Percentiles rank a stretch among this genome's conserved stretches.
Conservation (phyloP, 2,797 vertebrate genomes). For the Cetoscarus ocellatus region DNA sequence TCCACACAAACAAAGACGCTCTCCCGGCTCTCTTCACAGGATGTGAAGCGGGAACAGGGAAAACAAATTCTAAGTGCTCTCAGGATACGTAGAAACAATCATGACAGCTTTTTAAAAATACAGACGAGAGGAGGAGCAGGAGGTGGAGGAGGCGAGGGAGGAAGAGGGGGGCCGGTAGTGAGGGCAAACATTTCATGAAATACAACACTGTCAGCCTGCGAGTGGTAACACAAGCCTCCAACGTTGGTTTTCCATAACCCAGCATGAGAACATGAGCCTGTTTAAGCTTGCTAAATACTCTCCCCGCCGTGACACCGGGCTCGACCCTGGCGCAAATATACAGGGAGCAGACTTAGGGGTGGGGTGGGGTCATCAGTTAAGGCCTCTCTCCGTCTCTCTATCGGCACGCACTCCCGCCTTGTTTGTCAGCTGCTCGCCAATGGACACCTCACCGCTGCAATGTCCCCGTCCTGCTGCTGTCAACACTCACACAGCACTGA, state of each 20-base stretch:
- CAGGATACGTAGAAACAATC: slow-evolving; percentile 71
- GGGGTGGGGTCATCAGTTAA: slow-evolving; percentile 78
- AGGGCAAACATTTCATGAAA: slow-evolving; percentile 59
- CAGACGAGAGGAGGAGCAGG: slow-evolving; percentile 34
- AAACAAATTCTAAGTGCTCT: slow-evolving; percentile 64
- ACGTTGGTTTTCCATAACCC: slow-evolving; percentile 51
- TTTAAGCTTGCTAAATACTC: slow-evolving; percentile 80
- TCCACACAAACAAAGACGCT: slow-evolving; percentile 76
- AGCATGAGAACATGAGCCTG: slow-evolving; percentile 72
- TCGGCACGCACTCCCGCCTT: slow-evolving; percentile 72
- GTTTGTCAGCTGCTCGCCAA: slow-evolving; percentile 80
- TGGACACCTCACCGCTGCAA: slow-evolving; percentile 70
- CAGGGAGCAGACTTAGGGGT: slow-evolving; percentile 51
- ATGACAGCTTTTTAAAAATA: slow-evolving; percentile 46
- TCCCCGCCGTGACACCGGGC: slow-evolving; percentile 61
- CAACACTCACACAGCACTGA: slow-evolving; percentile 70
- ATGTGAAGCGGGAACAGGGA: slow-evolving; percentile 71
- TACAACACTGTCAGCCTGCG: slow-evolving; percentile 49
- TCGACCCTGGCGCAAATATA: slow-evolving; percentile 75
- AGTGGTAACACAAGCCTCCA: slow-evolving; percentile 64
- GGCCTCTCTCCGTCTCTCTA: slow-evolving; percentile 59
- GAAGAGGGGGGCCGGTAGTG: slow-evolving; percentile 32
- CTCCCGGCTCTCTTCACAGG: slow-evolving; percentile 66
- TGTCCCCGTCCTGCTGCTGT: slow-evolving; percentile 74
- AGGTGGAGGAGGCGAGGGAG: neutral